These are phyloP conservation scores for Penaeus japonicus DNA, from an alignment of 1,140 invertebrate species.

Conservation along the genomic window DNA sequence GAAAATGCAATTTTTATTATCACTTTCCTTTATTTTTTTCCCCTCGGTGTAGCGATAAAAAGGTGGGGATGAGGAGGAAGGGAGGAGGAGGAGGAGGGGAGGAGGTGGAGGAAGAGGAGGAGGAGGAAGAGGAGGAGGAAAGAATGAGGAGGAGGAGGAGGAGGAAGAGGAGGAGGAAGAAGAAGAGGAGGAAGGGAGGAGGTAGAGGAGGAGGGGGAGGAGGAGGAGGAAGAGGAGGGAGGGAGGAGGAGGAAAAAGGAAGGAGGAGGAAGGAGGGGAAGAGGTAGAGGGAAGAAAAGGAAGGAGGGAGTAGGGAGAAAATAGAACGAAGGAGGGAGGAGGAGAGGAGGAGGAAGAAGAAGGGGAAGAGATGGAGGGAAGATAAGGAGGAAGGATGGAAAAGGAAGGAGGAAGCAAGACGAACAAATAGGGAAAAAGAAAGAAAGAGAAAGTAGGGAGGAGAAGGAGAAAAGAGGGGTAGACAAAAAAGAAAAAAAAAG, in stretches of 20 bases:
- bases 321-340: not conserved
- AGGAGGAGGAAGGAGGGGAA: not conserved
- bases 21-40: not conserved
- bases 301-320: not conserved
- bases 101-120: not conserved
- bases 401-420: not conserved
- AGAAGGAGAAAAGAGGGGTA: not conserved
- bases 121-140: not conserved
- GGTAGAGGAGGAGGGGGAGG: not conserved
- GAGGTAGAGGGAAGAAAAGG: not conserved
- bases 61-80: not conserved
- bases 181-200: not conserved
- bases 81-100: not conserved
- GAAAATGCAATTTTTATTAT: no score
- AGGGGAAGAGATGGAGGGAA: not conserved
- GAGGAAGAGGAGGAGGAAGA: not conserved
- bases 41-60: not conserved
- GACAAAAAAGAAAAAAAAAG: not conserved
- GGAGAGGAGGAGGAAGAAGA: not conserved
- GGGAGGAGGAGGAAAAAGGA: not conserved
- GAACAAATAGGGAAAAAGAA: not conserved
- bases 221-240: not conserved
- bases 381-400: not conserved
- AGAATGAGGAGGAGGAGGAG: not conserved
- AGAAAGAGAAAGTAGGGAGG: not conserved